Percentiles rank a stretch among this genome's conserved stretches.
Conservation (phyloP, 2,113 vertebrate species). For the Bubo blakistoni region DNA sequence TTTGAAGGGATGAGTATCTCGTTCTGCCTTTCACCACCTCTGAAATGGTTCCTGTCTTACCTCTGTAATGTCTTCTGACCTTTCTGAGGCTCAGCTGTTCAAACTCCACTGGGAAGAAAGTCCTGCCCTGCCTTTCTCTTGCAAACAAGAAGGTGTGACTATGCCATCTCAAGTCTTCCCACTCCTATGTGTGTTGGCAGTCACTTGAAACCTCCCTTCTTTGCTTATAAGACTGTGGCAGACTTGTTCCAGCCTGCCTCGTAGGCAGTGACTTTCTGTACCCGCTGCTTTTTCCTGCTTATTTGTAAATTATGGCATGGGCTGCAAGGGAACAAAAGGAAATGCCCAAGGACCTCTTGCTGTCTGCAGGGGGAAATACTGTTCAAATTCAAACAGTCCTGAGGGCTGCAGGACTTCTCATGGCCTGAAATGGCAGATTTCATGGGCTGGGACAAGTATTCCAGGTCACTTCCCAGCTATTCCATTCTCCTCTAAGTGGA, state of each 20-base stretch:
- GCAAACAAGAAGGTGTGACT: neutral
- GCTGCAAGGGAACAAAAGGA: neutral
- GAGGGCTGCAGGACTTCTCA: neutral
- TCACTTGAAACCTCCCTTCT: neutral
- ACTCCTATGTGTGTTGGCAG: neutral
- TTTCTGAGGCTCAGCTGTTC: neutral
- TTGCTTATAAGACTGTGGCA: neutral
- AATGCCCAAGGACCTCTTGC: neutral
- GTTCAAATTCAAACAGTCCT: neutral
- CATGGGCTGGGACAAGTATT: neutral
- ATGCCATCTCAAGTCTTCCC: neutral
- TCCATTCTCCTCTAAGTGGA: neutral
- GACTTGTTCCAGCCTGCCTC: neutral
- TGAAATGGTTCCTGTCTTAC: neutral
- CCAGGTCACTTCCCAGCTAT: neutral
- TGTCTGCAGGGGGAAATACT: neutral
- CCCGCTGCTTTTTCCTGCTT: neutral
- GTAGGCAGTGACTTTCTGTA: neutral
- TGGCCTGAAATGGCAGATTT: neutral
- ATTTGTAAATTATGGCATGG: neutral
- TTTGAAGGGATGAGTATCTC: neutral
- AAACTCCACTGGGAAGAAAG: neutral
- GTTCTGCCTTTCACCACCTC: neutral
- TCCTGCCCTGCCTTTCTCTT: neutral
- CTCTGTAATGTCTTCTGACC: neutral